Percentiles rank a stretch among this genome's conserved stretches.
phyloP scores from a whole-genome alignment of 2,113 vertebrate species.

The Murina feae region DNA sequence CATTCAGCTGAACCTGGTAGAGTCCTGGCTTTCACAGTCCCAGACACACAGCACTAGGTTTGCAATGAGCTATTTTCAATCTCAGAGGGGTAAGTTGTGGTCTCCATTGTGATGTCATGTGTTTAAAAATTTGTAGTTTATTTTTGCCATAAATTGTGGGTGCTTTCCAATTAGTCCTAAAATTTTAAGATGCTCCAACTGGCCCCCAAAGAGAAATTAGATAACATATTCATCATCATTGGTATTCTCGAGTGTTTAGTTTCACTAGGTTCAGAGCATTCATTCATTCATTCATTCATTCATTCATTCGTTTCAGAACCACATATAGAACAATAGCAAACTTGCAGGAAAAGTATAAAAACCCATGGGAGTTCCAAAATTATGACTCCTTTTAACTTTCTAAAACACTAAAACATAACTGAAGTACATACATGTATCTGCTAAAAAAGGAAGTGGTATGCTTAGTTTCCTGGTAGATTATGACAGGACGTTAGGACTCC shows the following conservation, averaged over 20 bases:
- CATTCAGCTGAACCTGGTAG: background rate
- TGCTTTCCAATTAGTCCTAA: background rate
- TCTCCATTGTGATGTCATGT: background rate
- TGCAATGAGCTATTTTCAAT: background rate
- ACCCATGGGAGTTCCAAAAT: rapidly evolving
- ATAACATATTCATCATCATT: no score
- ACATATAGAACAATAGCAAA: background rate
- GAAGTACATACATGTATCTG: no score
- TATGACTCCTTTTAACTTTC: background rate
- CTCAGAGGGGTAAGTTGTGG: background rate
- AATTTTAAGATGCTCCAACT: background rate
- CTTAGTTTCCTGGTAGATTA: background rate
- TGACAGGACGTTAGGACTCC: rapidly evolving
- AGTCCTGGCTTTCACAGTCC: no score
- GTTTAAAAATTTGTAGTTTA: background rate
- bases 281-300: background rate
- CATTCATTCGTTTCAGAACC: background rate
- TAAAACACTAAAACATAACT: background rate
- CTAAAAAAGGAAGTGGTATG: background rate
- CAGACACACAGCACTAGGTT: background rate
- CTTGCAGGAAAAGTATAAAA: background rate
- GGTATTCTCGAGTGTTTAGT: background rate
- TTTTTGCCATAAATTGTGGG: background rate
- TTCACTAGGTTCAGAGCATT: background rate
- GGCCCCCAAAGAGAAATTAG: background rate